Conservation (phyloP, 2,113 vertebrate species). For the Chaetodon auriga region DNA sequence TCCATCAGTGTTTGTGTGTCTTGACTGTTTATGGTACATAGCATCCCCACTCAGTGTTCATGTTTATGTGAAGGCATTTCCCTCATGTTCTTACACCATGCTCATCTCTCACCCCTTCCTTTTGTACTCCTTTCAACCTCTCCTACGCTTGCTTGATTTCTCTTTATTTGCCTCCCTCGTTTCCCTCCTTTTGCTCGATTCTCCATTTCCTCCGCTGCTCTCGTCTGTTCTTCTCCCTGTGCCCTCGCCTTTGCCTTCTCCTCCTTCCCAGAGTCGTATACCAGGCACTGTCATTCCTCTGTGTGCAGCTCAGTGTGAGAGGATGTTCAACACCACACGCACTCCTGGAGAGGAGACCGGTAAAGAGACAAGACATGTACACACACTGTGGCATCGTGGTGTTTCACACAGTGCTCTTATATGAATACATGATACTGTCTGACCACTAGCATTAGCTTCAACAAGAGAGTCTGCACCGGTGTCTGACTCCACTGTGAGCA, state of each 20-base stretch:
- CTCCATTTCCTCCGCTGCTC: constrained; percentile 30
- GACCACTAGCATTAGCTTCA: background rate
- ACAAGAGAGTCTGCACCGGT: background rate
- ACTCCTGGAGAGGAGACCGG: constrained; percentile 87
- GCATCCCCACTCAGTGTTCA: constrained; percentile 13
- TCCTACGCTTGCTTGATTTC: constrained; percentile 29
- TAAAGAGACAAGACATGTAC: constrained; percentile 74
- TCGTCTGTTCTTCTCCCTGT: constrained; percentile 9
- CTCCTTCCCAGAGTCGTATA: constrained; percentile 83
- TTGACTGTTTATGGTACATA: constrained; percentile 7
- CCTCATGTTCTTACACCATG: constrained; percentile 56
- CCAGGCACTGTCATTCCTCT: constrained; percentile 87
- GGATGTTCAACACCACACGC: constrained; percentile 89
- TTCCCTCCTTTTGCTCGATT: constrained; percentile 21
- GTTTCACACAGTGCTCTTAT: background rate
- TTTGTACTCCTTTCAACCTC: constrained; percentile 28
- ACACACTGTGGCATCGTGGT: background rate
- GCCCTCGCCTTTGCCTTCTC: constrained; percentile 32
- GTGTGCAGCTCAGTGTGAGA: constrained; percentile 89
- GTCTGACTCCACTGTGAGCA: background rate
- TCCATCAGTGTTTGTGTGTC: constrained; percentile 31
- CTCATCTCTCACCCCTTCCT: constrained; percentile 39
- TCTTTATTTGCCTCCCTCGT: constrained; percentile 7
- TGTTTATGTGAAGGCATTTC: constrained; percentile 47
- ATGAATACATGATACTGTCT: constrained; percentile 1